phyloP scores from a whole-genome alignment of 2,113 vertebrate genomes.

The Gobius niger region DNA sequence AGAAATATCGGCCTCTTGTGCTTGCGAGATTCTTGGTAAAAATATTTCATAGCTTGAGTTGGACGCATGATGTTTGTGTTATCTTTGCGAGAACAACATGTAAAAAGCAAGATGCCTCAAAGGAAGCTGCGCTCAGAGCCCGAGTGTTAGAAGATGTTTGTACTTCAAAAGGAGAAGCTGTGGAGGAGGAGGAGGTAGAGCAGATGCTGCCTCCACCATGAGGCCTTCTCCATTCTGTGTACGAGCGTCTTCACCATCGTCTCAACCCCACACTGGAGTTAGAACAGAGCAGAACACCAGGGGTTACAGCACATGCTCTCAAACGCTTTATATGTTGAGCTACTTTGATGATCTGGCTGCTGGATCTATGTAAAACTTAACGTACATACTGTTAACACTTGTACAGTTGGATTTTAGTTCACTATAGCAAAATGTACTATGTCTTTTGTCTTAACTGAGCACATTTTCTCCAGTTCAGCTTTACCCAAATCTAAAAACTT shows the following conservation, averaged over 20 bases:
- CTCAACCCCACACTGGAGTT: background rate
- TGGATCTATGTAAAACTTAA: no score
- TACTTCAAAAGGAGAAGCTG: constrained; percentile 27
- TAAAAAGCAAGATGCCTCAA: background rate
- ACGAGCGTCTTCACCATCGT: background rate
- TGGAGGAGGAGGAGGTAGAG: background rate
- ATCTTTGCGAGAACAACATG: constrained; percentile 1
- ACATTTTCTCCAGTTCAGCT: no score
- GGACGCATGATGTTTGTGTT: background rate
- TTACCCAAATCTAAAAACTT: no score
- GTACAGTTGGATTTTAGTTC: no score
- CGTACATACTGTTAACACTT: no score
- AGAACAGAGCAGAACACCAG: no score
- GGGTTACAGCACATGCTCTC: background rate
- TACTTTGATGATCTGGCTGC: background rate
- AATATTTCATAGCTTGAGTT: background rate
- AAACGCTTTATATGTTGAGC: background rate
- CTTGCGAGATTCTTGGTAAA: constrained; percentile 2
- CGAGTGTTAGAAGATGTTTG: constrained; percentile 9
- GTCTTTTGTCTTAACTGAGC: no score
- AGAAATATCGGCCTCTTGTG: background rate
- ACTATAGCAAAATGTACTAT: no score
- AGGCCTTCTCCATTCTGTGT: background rate
- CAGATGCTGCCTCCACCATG: constrained; percentile 18
- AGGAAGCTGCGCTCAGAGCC: background rate